Base-by-base conservation (phyloP, 2,888 invertebrate genomes). In the Notodonta dromedarius region DNA sequence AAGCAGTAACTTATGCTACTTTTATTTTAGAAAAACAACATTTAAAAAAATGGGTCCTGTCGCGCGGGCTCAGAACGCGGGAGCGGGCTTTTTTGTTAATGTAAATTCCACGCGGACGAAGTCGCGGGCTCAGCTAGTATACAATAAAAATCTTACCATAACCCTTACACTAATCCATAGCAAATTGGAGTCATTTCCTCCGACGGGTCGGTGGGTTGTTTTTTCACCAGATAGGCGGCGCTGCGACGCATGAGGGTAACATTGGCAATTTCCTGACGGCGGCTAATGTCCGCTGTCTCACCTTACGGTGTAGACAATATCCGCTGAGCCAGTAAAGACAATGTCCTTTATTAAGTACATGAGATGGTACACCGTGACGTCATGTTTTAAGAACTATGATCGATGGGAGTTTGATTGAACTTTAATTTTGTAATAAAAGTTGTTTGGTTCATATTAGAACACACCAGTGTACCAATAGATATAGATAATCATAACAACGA, bases 151-250 rank as follows among this genome's bases (percentile, higher is more conserved):
- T 46, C 13, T n/a, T 14, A n/a, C 48, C 48, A 5, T 8, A 14
- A 7, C 60, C 63, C 65, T n/a, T n/a, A n/a, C n/a, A 65, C 70
- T 70, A 74, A 74, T 76, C 66, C 58, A 51, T 46, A 59, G 56
- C 70, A 79, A 78, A 79, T 78, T 74, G 77, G 60, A 69, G 72
- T 76, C 66, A 82, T 82, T 80, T 80, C 80, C 82, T 66, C 32
- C 16, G 46, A 60, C n/a, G 62, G 59, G 46, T 35, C 56, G 55
- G 16, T 39, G 57, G 24, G 24, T 64, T 71, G 70, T 68, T 76
- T 79, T 80, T 79, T 69, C 73, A 68, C 60, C 42, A 42, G 56
- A 40, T 50, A 57, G 61, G 39, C 50, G 44, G 6, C 54, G 62
- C 48, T 65, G 58, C 63, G 65, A 62, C 60, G 40, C 70, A 57